Evolutionary conservation across 53 echinoderm and acorn worm species (phyloP).

Genomic region (Temnopleurus reevesii): DNA sequence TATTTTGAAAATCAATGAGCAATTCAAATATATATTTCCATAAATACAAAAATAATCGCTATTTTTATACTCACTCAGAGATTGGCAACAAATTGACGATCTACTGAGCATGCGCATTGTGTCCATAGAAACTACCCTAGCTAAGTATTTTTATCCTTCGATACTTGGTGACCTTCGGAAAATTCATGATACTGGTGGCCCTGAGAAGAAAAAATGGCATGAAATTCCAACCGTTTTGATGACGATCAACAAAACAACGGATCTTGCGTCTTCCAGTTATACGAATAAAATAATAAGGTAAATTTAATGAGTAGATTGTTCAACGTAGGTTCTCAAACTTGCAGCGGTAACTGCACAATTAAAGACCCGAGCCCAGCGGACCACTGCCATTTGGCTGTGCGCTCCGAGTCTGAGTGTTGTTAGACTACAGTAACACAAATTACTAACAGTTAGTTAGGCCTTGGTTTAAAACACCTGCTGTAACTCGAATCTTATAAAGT

Average conservation of each 20-base stretch:
- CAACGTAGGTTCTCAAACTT: background rate
- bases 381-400: background rate
- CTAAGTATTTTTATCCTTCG: background rate
- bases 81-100: background rate
- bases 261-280: background rate
- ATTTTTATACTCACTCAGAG: background rate
- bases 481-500: too few species aligned
- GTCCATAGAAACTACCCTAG: conserved; percentile 46
- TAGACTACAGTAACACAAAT: too few species aligned
- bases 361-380: background rate
- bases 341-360: conserved; percentile 19
- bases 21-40: background rate
- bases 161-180: background rate
- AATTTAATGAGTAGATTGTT: background rate
- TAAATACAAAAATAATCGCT: background rate
- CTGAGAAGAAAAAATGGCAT: background rate
- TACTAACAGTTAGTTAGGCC: too few species aligned
- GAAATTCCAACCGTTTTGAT: background rate
- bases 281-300: background rate
- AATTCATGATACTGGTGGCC: background rate
- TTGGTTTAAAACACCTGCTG: too few species aligned
- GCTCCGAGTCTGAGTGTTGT: too few species aligned
- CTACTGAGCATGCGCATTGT: conserved; percentile 49
- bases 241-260: background rate
- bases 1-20: background rate